Base-by-base conservation (phyloP, 2,888 invertebrate genomes). In the Minunthozetes semirufus region DNA sequence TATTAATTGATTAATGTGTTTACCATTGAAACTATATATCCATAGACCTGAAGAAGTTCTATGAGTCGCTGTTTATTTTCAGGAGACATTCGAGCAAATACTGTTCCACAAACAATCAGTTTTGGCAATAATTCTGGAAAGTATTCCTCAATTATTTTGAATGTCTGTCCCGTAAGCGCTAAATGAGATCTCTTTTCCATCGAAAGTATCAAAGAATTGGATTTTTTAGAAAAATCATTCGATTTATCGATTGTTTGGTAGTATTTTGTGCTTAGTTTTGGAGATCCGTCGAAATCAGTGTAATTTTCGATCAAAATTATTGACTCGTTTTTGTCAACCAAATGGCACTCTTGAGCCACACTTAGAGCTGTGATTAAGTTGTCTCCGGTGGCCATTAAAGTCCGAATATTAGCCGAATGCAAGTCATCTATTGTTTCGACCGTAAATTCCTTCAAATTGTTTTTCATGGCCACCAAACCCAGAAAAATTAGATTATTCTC, bases 341-440 rank as follows among this genome's bases (percentile, higher is more conserved):
- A 86, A 74, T 87, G 88, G 81, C 94, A 94, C 78, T 94, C 92
- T 78, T 91, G 87, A 0, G 92, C 94, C 50, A 96, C 94, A 79
- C 93, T 91, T 81, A 94, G 87, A 0, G 94, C 95, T 1, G 95
- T 95, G 85, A 93, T 88, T 81, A 94, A 89, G 84, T 95, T 94
- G 83, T 96, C 95, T 84, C 85, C 85, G 76, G 85, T 85, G 9
- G 85, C 82, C 85, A 85, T 85, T 63, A 86, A 82, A 19, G 84
- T 81, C 15, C 83, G 79, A 66, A 86, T 83, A 75, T 82, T 81
- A 33, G 85, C 85, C 15, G 78, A 77, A 5, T 80, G 80, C 59
- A 86, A 80, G 27, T 82, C 81, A 61, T 80, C 78, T 27, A 86
- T 84, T 50, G 85, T 83, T 4, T 83, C 82, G n/a, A 89, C 88